Evolutionary conservation across 64 coral and sea anemone species (phyloP).

Genomic region (Porites australiensis): DNA sequence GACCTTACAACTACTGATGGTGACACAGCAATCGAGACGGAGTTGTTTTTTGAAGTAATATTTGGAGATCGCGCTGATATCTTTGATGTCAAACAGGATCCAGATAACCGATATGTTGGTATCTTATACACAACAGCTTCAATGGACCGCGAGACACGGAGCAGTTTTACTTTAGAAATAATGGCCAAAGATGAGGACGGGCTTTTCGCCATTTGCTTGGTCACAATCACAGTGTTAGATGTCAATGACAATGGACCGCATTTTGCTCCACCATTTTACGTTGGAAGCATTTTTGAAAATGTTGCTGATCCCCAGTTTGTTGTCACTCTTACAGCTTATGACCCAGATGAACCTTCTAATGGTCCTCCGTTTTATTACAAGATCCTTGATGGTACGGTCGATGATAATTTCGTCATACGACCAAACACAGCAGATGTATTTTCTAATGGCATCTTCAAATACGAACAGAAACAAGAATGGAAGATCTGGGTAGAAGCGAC

Average conservation of each 20-base stretch:
- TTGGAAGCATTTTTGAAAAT: conserved; percentile 68
- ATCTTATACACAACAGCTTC: conserved; percentile 32
- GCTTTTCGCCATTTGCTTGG: conserved; percentile 44
- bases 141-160: conserved; percentile 59
- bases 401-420: conserved; percentile 61
- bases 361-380: conserved; percentile 74
- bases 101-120: conserved; percentile 36
- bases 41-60: conserved; percentile 49
- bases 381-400: conserved; percentile 73
- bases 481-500: conserved; percentile 61
- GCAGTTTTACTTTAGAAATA: conserved; percentile 53
- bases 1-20: conserved; percentile 60
- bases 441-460: conserved; percentile 67
- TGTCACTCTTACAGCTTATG: conserved; percentile 58
- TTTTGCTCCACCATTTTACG: conserved; percentile 70
- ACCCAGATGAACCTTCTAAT: conserved; percentile 63
- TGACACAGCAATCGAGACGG: conserved; percentile 53
- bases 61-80: conserved; percentile 55
- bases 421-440: conserved; percentile 56
- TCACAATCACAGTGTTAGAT: conserved; percentile 73
- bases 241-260: conserved; percentile 86
- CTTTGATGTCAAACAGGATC: conserved; percentile 62
- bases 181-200: conserved; percentile 59
- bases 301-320: conserved; percentile 75
- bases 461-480: conserved; percentile 65